These are phyloP conservation scores for Omphaloscelis lunosa DNA, from an alignment of 2,888 invertebrate genomes.

Conservation along the genomic window DNA sequence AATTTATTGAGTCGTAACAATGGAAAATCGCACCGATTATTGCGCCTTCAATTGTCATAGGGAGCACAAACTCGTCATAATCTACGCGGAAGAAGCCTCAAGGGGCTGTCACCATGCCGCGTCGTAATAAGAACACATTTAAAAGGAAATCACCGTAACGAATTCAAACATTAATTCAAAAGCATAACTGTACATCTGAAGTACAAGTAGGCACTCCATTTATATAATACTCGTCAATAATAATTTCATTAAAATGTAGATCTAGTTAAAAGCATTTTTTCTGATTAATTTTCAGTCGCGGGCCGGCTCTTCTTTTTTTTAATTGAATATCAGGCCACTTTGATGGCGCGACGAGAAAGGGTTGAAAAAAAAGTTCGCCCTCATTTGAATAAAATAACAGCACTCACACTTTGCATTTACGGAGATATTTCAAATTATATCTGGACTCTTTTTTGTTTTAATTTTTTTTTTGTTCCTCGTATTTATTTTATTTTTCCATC, in stretches of 20 bases:
- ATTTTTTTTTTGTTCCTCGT: constrained; percentile 88
- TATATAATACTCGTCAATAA: constrained; percentile 90
- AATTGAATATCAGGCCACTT: constrained; percentile 91
- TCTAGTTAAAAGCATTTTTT: constrained; percentile 91
- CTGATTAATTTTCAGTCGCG: constrained; percentile 91
- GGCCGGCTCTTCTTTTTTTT: constrained; percentile 89
- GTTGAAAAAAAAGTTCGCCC: constrained; percentile 89
- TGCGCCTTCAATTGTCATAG: neutral
- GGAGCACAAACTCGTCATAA: constrained; percentile 6
- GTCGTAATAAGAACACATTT: constrained; percentile 35
- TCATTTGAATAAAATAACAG: constrained; percentile 91
- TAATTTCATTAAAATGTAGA: constrained; percentile 91
- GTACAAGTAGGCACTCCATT: constrained; percentile 74
- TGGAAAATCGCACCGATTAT: neutral
- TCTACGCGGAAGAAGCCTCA: constrained; percentile 18
- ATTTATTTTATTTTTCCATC: constrained; percentile 91
- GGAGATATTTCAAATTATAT: constrained; percentile 91
- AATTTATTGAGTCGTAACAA: constrained; percentile 8
- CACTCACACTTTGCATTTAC: constrained; percentile 91
- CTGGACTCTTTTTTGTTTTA: constrained; percentile 89
- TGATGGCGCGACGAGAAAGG: constrained; percentile 89
- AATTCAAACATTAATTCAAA: constrained; percentile 58
- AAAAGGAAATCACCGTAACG: constrained; percentile 50
- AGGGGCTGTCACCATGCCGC: constrained; percentile 7
- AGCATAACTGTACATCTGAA: constrained; percentile 33